Evolutionary conservation across 2,113 vertebrate genomes (phyloP), one percentile per base, ranked within the genome.

Genomic region (Chaenocephalus aceratus): DNA sequence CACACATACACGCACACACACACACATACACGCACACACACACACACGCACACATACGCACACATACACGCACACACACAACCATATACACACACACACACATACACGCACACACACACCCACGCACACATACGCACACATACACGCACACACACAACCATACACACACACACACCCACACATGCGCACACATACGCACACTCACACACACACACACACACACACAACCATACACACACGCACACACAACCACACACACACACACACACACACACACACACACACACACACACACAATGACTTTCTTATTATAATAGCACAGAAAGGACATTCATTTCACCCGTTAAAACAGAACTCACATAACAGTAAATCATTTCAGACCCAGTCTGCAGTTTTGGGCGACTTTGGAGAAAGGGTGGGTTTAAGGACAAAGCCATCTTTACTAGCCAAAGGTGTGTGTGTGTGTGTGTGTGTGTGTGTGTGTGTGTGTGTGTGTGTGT

Each of bases 321-420:
- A 70, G 46, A 73, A 63, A 74, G 72, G 75, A 80, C 74, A 65
- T 78, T 67, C 15, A 48, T 21, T 21, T 21, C 21, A 1, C 26
- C 5, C 1, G n/a, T 0, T 30, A 30, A 30, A 30, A 30, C 3
- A 30, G 49, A 57, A 76, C 59, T 51, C 30, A 72, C 13, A 0
- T 9, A 65, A 69, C 75, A 49, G 82, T 88, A 83, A 88, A 92
- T 90, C 89, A 85, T 66, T 59, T 68, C 60, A 56, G 79, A 83
- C 52, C 64, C 60, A 23, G 45, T 79, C 73, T 85, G 72, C 3
- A 26, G 64, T 79, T 90, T 88, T 61, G 58, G 75, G 67, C 80
- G 88, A 89, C 85, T 86, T 93, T 91, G 83, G 77, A 52, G 41
- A 57, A 41, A 84, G 54, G 73, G 68, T 76, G 81, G 82, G 62